Evolutionary conservation across 2,888 invertebrate species (phyloP).

Genomic region (Helobdella robusta): DNA sequence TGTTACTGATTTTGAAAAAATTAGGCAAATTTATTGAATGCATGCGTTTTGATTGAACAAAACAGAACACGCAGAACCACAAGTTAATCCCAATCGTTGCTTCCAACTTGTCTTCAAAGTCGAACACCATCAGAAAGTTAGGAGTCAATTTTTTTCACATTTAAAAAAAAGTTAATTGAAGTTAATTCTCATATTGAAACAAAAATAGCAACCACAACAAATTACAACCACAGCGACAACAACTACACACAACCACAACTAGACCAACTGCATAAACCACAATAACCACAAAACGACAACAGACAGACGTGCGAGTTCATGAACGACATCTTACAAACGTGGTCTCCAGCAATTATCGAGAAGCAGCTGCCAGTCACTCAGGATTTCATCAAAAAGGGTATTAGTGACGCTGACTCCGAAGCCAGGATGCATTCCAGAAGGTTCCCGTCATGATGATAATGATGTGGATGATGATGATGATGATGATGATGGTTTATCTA

Average conservation of each 20-base stretch:
- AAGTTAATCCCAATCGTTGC: slow-evolving; percentile 50
- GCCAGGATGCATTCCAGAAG: slow-evolving; percentile 72
- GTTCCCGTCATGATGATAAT: slow-evolving; percentile 52
- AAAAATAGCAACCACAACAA: neutral
- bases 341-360: slow-evolving; percentile 75
- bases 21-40: no score
- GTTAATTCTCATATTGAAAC: neutral
- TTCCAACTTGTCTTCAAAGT: slow-evolving; percentile 65
- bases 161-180: neutral
- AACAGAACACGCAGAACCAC: slow-evolving; percentile 42
- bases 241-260: neutral
- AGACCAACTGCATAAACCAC: neutral
- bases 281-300: slow-evolving; percentile 25
- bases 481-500: neutral
- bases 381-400: slow-evolving; percentile 69
- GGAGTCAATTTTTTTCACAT: neutral
- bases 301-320: slow-evolving; percentile 67
- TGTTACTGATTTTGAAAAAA: no score
- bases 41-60: no score
- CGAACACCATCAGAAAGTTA: slow-evolving; percentile 70
- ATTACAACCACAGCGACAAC: neutral
- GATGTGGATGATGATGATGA: no score
- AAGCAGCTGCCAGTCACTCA: slow-evolving; percentile 66
- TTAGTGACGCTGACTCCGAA: slow-evolving; percentile 84
- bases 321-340: slow-evolving; percentile 69